phyloP scores from a whole-genome alignment of 2,113 vertebrate species.

The Planiliza haematocheilus region DNA sequence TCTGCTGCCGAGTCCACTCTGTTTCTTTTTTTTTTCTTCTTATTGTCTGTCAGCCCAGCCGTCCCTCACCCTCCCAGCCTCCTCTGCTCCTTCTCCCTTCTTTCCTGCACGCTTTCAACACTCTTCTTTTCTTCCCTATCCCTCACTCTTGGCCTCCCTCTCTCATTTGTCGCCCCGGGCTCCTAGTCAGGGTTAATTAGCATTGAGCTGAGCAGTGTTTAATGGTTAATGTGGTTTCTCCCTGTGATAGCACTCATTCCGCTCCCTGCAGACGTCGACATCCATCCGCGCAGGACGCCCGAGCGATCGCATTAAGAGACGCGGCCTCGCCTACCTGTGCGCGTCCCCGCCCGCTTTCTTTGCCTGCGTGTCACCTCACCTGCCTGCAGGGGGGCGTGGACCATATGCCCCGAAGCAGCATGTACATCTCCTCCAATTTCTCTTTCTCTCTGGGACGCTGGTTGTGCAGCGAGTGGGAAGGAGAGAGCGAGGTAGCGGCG shows the following conservation, averaged over 20 bases:
- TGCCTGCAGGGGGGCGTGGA: slow-evolving; percentile 32
- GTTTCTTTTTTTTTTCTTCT: slow-evolving; percentile 2
- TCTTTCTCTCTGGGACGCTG: slow-evolving; percentile 17
- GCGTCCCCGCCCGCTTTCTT: slow-evolving; percentile 24
- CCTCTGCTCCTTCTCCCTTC: slow-evolving; percentile 5
- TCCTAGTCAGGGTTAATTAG: slow-evolving; percentile 76
- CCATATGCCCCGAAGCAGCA: slow-evolving; percentile 47
- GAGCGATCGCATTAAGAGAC: slow-evolving; percentile 34
- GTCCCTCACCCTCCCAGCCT: slow-evolving; percentile 13
- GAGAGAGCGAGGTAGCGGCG: slow-evolving; percentile 18
- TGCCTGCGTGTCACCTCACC: slow-evolving; percentile 47
- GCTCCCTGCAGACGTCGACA: slow-evolving; percentile 51
- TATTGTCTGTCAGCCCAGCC: slow-evolving; percentile 49
- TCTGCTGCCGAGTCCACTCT: slow-evolving; percentile 40
- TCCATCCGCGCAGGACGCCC: slow-evolving; percentile 38
- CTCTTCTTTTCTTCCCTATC: slow-evolving; percentile 2
- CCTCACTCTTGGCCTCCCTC: slow-evolving; percentile 25
- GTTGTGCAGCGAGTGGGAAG: slow-evolving; percentile 58
- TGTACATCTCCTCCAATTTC: slow-evolving; percentile 34
- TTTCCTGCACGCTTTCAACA: background rate
- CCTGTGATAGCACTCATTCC: slow-evolving; percentile 28
- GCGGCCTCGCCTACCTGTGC: slow-evolving; percentile 31
- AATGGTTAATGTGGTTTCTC: slow-evolving; percentile 77
- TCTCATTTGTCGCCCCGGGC: slow-evolving; percentile 59
- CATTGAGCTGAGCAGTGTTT: slow-evolving; percentile 69